A percentile compares a stretch with the other conserved stretches of the same genome.
Conservation (phyloP, 2,888 invertebrate genomes). For the Chaitophorus viminalis region DNA sequence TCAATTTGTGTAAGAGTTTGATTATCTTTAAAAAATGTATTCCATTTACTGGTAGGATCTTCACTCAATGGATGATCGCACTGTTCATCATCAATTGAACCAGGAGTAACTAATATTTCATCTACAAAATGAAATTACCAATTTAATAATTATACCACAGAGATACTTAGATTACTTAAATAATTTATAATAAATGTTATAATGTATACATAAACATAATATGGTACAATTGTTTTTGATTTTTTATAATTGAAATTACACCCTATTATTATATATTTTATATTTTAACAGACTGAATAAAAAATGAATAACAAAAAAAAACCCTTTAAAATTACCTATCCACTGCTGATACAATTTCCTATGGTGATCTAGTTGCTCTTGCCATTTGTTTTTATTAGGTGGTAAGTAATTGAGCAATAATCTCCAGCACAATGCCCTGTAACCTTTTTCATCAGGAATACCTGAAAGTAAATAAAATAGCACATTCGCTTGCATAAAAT, state of each 20-base stretch:
- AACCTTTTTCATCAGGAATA: constrained; percentile 86
- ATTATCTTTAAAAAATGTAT: constrained; percentile 95
- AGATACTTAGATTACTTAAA: background rate
- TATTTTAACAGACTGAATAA: too few species aligned
- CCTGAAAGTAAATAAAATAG: constrained; percentile 70
- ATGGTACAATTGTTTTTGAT: too few species aligned
- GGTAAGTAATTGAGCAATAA: constrained; percentile 87
- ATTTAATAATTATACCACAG: background rate
- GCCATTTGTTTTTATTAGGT: constrained; percentile 75
- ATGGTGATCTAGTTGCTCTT: constrained; percentile 77
- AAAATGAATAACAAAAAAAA: too few species aligned
- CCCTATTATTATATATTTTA: too few species aligned
- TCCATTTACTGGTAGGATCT: constrained; percentile 97
- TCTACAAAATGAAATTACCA: constrained; percentile 69
- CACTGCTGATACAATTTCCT: constrained; percentile 84
- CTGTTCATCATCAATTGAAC: constrained; percentile 70
- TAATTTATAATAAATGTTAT: background rate
- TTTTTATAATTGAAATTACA: background rate
- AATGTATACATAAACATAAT: too few species aligned
- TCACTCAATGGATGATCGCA: constrained; percentile 92
- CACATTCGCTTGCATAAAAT: too few species aligned
- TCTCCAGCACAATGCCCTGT: constrained; percentile 88
- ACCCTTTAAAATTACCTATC: constrained; percentile 72
- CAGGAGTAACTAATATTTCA: constrained; percentile 89
- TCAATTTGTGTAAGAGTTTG: constrained; percentile 97